Percentiles rank a stretch among this genome's conserved stretches.
phyloP scores from a whole-genome alignment of 2,888 invertebrate genomes.

The Gortyna flavago region DNA sequence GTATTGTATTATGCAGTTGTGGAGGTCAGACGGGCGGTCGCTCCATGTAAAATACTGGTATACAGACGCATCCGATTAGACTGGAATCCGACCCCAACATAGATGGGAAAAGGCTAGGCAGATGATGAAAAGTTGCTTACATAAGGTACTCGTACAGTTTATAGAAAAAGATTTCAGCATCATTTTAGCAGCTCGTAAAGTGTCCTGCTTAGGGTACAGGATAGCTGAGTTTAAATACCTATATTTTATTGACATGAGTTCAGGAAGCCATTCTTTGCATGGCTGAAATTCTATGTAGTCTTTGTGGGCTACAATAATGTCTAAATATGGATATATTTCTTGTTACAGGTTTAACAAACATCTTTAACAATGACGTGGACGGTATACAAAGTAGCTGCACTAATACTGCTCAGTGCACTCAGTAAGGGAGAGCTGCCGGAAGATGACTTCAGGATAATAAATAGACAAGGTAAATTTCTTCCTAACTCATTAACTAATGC shows the following conservation, averaged over 20 bases:
- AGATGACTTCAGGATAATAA: constrained; percentile 89
- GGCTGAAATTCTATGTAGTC: not conserved
- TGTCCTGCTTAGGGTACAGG: not conserved
- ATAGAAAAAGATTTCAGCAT: not conserved
- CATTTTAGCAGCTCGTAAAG: not conserved
- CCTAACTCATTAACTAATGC: not conserved
- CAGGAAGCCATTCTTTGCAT: not conserved
- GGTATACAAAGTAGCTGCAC: constrained; percentile 78
- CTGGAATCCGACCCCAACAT: too few species aligned
- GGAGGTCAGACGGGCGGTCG: too few species aligned
- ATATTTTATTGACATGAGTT: not conserved
- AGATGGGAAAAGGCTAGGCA: too few species aligned
- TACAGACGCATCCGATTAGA: too few species aligned
- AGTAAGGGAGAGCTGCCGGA: constrained; percentile 85
- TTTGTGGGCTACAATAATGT: not conserved
- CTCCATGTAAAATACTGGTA: too few species aligned
- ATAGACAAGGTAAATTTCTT: constrained; percentile 79
- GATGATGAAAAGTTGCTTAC: not conserved
- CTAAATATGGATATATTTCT: constrained; percentile 50
- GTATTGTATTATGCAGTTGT: too few species aligned
- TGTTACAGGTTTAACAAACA: constrained; percentile 71
- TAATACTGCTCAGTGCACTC: constrained; percentile 80
- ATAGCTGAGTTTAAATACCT: not conserved
- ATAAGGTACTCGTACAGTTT: too few species aligned
- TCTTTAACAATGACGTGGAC: constrained; percentile 73